These are phyloP conservation scores for Diabrotica virgifera DNA, from an alignment of 1,140 invertebrate species.

Conservation along the genomic window DNA sequence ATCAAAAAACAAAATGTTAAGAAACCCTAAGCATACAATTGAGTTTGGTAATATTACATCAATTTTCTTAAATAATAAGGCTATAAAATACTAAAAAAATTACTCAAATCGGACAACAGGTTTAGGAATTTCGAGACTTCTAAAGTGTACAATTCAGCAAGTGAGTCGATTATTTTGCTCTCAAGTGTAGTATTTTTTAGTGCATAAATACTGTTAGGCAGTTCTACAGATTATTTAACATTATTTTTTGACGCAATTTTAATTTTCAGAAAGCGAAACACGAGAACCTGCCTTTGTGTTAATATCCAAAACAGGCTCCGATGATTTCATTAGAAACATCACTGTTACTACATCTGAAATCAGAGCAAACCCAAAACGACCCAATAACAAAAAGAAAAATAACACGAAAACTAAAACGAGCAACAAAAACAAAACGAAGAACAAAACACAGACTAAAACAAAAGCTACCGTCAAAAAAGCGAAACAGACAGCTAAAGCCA, in stretches of 20 bases:
- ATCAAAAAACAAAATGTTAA: too few relatives aligned
- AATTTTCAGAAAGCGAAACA: slow-evolving; percentile 34
- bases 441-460: slow-evolving; percentile 46
- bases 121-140: too few relatives aligned
- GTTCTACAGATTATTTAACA: slow-evolving; percentile 2
- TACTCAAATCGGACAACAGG: too few relatives aligned
- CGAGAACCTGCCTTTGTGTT: slow-evolving; percentile 42
- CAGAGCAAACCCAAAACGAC: slow-evolving; percentile 20
- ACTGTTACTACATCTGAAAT: slow-evolving; percentile 20
- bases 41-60: too few relatives aligned
- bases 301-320: slow-evolving; percentile 40
- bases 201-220: background rate
- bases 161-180: too few relatives aligned
- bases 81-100: too few relatives aligned
- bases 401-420: slow-evolving; percentile 24
- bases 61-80: too few relatives aligned
- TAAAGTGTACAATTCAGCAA: too few relatives aligned
- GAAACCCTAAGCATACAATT: too few relatives aligned
- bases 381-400: slow-evolving; percentile 35
- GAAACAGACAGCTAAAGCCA: slow-evolving; percentile 67
- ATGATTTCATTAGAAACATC: slow-evolving; percentile 24
- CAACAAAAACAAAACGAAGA: slow-evolving; percentile 36
- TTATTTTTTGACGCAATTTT: background rate
- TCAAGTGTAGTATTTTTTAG: too few relatives aligned
- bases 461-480: slow-evolving; percentile 47